phyloP scores from a whole-genome alignment of 2,113 vertebrate species.

The Microcebus griseorufus region DNA sequence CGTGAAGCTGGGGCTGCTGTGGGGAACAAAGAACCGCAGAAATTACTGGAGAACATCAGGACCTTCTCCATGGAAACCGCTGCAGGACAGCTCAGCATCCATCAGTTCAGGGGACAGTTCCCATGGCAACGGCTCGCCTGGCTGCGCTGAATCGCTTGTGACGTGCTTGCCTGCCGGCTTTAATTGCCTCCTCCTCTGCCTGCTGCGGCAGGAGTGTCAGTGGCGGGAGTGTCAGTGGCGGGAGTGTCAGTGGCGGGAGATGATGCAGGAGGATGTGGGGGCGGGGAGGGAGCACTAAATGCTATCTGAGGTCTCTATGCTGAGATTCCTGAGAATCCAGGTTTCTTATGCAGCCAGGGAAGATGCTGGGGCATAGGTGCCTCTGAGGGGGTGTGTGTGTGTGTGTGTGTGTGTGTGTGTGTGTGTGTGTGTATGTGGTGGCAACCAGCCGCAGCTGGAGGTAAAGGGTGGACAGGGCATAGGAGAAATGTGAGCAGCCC shows the following conservation, averaged over 20 bases:
- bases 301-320: not conserved
- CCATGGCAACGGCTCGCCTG: conserved; percentile 61
- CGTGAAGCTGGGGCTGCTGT: not conserved
- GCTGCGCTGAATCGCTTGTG: not conserved
- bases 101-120: conserved; percentile 24
- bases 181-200: conserved; percentile 24
- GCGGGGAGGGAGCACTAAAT: not conserved
- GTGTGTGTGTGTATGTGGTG: not conserved
- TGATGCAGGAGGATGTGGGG: not conserved
- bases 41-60: conserved; percentile 22
- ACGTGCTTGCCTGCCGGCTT: not conserved
- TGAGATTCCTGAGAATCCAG: not conserved
- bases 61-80: conserved; percentile 70
- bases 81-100: conserved; percentile 42
- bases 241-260: not conserved
- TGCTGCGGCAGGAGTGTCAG: not conserved
- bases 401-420: not conserved
- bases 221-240: not conserved
- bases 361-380: not conserved
- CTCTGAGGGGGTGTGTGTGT: not conserved
- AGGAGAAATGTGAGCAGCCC: not conserved
- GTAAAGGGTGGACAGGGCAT: not conserved
- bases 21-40: conserved; percentile 41
- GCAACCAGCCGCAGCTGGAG: not conserved
- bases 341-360: not conserved